phyloP scores from a whole-genome alignment of 2,113 vertebrate species.

The Morone saxatilis region DNA sequence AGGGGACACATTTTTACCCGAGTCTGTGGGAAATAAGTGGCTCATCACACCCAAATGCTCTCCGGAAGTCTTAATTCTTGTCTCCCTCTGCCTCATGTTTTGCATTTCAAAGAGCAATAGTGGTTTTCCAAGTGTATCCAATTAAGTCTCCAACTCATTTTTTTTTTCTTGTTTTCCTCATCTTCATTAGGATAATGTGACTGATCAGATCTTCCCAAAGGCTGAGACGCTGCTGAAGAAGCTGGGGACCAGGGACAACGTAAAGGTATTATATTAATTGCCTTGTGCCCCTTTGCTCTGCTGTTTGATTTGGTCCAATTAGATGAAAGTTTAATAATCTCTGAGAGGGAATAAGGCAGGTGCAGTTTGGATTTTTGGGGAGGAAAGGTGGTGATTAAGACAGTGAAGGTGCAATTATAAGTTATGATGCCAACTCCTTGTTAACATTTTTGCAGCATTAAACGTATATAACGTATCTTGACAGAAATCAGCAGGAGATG shows the following conservation, averaged over 20 bases:
- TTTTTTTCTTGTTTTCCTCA: conserved; percentile 40
- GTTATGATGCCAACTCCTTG: not conserved
- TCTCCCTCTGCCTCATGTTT: conserved; percentile 59
- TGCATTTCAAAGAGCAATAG: conserved; percentile 75
- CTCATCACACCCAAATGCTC: conserved; percentile 43
- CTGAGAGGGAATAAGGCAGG: conserved; percentile 9
- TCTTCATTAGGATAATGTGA: conserved; percentile 78
- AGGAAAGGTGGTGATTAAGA: not conserved
- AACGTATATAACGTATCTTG: not conserved
- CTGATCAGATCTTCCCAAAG: conserved; percentile 70
- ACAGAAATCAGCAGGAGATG: not conserved
- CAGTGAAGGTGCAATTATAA: not conserved
- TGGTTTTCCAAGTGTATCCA: conserved; percentile 78
- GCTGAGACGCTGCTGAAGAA: conserved; percentile 87
- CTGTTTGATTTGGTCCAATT: not conserved
- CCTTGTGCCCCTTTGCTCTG: not conserved
- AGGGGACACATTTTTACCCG: conserved; percentile 25
- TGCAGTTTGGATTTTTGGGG: not conserved
- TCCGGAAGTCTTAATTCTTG: conserved; percentile 54
- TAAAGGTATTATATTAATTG: conserved; percentile 88
- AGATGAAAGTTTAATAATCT: conserved; percentile 18
- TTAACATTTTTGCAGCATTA: not conserved
- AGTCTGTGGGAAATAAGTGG: conserved; percentile 59
- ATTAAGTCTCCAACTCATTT: conserved; percentile 71
- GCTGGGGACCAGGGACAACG: conserved; percentile 90